Evolutionary conservation across 2,888 invertebrate genomes (phyloP).

Genomic region (Cetonia aurata): DNA sequence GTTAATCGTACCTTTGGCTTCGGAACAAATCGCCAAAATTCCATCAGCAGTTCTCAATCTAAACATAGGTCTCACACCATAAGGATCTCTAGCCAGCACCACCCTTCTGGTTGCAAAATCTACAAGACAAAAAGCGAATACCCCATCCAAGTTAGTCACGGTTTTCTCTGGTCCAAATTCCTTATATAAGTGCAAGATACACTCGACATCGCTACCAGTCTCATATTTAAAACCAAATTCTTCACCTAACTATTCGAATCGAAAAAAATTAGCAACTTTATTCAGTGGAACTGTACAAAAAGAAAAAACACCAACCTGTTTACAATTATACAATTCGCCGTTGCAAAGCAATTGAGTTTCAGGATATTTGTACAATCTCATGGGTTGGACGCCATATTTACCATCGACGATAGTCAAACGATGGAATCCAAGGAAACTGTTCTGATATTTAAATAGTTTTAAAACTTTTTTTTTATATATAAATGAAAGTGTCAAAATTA

Average conservation of each 20-base stretch:
- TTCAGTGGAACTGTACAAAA: not conserved
- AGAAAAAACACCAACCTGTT: conserved; percentile 67
- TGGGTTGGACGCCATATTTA: conserved; percentile 82
- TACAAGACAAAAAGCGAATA: conserved; percentile 83
- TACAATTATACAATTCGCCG: conserved; percentile 88
- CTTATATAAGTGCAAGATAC: conserved; percentile 79
- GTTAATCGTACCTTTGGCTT: conserved; percentile 71
- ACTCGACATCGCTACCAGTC: conserved; percentile 81
- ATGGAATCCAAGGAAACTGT: conserved; percentile 77
- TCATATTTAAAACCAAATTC: conserved; percentile 75
- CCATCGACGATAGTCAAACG: conserved; percentile 79
- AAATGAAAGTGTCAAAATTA: conserved; percentile 53
- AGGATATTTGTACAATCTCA: conserved; percentile 77
- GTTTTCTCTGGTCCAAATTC: conserved; percentile 77
- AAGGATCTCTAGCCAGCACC: conserved; percentile 82
- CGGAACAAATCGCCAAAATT: conserved; percentile 76
- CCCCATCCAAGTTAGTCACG: conserved; percentile 82
- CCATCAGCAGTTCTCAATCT: conserved; percentile 71
- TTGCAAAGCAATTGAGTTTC: conserved; percentile 79
- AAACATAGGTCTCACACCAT: conserved; percentile 83
- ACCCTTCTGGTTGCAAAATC: conserved; percentile 77
- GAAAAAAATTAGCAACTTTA: not conserved
- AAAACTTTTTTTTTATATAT: conserved; percentile 50
- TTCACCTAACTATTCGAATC: conserved; percentile 66
- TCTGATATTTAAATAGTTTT: conserved; percentile 61